Percentiles rank a stretch among this genome's conserved stretches.
These are phyloP conservation scores for Lasioglossum morio DNA, from an alignment of 2,888 invertebrate genomes.

Conservation along the genomic window DNA sequence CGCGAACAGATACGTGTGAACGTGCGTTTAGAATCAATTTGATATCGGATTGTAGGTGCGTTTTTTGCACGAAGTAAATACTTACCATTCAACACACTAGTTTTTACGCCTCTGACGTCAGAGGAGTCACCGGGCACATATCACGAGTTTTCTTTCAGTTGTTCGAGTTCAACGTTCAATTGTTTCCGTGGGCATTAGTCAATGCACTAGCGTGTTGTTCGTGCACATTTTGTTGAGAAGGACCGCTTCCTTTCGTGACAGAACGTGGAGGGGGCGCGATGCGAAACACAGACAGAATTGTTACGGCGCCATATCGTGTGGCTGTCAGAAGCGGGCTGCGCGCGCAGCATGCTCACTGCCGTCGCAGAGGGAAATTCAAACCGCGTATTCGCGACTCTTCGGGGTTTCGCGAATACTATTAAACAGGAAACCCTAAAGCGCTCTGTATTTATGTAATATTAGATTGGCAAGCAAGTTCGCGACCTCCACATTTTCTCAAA, in stretches of 20 bases:
- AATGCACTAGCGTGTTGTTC: not conserved
- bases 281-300: slow-evolving; percentile 32
- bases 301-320: slow-evolving; percentile 52
- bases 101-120: slow-evolving; percentile 58
- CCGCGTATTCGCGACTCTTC: not conserved
- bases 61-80: slow-evolving; percentile 38
- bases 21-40: not conserved
- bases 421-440: not conserved
- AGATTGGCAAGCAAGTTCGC: too few relatives aligned
- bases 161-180: slow-evolving; percentile 1
- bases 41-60: not conserved
- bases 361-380: slow-evolving; percentile 25
- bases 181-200: not conserved
- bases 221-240: not conserved
- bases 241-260: not conserved
- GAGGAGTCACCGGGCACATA: slow-evolving; percentile 56
- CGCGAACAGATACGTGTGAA: not conserved
- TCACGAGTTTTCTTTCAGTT: slow-evolving; percentile 30
- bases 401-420: slow-evolving; percentile 1
- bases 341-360: slow-evolving; percentile 37
- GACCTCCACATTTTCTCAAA: too few relatives aligned
- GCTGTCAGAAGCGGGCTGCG: slow-evolving; percentile 54
- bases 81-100: slow-evolving; percentile 71
- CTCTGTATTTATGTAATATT: not conserved
- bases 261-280: slow-evolving; percentile 12